Percentiles rank a stretch among this genome's conserved stretches.
These are phyloP conservation scores for Typhlichthys subterraneus DNA, from an alignment of 2,797 vertebrate species.

Conservation along the genomic window DNA sequence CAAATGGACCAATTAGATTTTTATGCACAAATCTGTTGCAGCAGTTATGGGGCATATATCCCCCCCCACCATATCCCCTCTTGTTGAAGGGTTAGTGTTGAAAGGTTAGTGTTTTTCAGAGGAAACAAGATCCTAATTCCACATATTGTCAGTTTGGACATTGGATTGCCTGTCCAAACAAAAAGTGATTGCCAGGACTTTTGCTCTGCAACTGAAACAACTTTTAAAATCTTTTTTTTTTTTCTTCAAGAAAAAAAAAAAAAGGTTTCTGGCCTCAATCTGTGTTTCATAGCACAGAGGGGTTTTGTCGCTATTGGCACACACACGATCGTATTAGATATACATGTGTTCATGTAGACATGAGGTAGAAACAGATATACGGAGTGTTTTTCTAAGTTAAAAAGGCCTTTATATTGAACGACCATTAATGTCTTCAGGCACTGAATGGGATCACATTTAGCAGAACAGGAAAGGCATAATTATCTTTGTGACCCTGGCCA, in stretches of 20 bases:
- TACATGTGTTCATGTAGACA: too few species aligned
- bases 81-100: constrained; percentile 47
- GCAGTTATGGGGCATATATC: constrained; percentile 72
- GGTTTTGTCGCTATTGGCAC: constrained; percentile 6
- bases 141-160: constrained; percentile 85
- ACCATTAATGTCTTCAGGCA: constrained; percentile 41
- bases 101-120: constrained; percentile 77
- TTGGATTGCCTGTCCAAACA: constrained; percentile 84
- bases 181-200: constrained; percentile 68
- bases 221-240: constrained; percentile 33
- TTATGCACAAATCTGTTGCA: constrained; percentile 87
- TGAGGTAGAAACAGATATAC: too few species aligned
- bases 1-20: constrained; percentile 92
- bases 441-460: constrained; percentile 55
- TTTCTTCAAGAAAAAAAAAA: not conserved
- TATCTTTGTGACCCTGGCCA: constrained; percentile 40
- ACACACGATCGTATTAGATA: too few species aligned
- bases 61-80: constrained; percentile 36
- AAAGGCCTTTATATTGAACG: too few species aligned
- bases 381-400: too few species aligned
- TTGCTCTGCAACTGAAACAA: constrained; percentile 38
- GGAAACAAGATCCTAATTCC: constrained; percentile 86
- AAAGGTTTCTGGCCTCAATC: constrained; percentile 31
- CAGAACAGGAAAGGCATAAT: constrained; percentile 71
- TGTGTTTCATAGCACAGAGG: constrained; percentile 20